Percentiles rank a stretch among this genome's conserved stretches.
Evolutionary conservation across 2,797 vertebrate species (phyloP).

Genomic region (Oophaga sylvatica): DNA sequence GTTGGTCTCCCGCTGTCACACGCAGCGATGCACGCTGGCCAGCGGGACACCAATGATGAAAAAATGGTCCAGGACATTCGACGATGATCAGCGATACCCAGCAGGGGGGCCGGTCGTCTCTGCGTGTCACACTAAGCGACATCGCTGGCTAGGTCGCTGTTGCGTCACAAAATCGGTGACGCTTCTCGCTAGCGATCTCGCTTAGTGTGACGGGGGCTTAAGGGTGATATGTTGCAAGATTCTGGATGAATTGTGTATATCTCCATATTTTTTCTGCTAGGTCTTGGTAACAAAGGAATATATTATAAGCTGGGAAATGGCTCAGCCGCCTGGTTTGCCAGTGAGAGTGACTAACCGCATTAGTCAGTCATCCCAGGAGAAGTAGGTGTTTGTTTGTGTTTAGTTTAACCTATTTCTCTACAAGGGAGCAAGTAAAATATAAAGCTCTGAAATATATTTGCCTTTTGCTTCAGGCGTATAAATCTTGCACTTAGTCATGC

Average conservation of each 20-base stretch:
- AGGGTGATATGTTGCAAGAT: background rate
- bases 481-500: constrained; percentile 3
- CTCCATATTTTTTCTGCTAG: background rate
- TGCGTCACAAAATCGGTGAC: too few species aligned
- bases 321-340: background rate
- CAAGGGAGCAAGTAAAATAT: background rate
- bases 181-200: too few species aligned
- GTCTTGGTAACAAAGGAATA: constrained; percentile 6
- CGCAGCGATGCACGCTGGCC: too few species aligned
- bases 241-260: constrained; percentile 13
- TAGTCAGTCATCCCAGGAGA: constrained; percentile 26
- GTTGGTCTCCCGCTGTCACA: too few species aligned
- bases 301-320: background rate
- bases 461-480: background rate
- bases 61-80: too few species aligned
- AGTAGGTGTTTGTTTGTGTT: constrained; percentile 22
- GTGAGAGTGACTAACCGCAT: constrained; percentile 34
- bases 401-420: constrained; percentile 6
- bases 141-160: too few species aligned
- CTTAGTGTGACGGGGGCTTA: too few species aligned
- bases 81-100: too few species aligned
- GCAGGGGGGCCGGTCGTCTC: too few species aligned
- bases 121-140: too few species aligned
- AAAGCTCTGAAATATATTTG: background rate
- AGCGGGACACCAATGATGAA: too few species aligned